A percentile compares a stretch with the other conserved stretches of the same genome.
Conservation (phyloP, 92 coral and sea anemone genomes). For the Epizoanthus stellaris region DNA sequence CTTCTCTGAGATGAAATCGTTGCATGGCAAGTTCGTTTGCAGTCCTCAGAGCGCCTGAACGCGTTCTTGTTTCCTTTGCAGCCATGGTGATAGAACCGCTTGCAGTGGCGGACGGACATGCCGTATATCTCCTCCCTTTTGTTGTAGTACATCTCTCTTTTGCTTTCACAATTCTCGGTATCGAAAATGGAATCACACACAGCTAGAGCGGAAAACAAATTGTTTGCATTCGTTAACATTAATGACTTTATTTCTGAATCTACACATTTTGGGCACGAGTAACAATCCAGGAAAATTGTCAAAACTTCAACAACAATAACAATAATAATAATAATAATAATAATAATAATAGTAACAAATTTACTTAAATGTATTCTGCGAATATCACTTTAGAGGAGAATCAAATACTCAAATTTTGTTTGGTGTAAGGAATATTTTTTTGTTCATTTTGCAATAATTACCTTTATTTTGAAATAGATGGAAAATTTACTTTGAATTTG, state of each 20-base stretch:
- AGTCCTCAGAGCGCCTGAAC: constrained; percentile 3
- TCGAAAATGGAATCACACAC: constrained; percentile 37
- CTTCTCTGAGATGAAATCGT: constrained; percentile 27
- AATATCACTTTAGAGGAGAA: too few relatives aligned
- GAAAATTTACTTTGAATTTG: too few relatives aligned
- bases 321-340: too few relatives aligned
- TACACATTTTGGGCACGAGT: too few relatives aligned
- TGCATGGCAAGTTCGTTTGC: constrained; percentile 8
- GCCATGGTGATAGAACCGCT: background rate
- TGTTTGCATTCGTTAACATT: background rate
- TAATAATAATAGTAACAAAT: too few relatives aligned
- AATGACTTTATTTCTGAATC: background rate
- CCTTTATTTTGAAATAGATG: too few relatives aligned
- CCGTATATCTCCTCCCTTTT: constrained; percentile 19
- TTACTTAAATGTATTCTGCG: too few relatives aligned
- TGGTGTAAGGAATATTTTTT: too few relatives aligned
- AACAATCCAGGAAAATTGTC: too few relatives aligned
- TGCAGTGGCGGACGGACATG: constrained; percentile 31
- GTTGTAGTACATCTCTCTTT: constrained; percentile 39
- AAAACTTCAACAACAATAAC: too few relatives aligned
- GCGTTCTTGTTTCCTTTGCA: constrained; percentile 32
- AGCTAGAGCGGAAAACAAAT: background rate
- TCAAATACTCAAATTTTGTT: too few relatives aligned
- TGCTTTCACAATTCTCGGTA: constrained; percentile 31
- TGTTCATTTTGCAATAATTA: too few relatives aligned